Conservation (phyloP, 1,140 invertebrate species). For the Bombus breviceps region DNA sequence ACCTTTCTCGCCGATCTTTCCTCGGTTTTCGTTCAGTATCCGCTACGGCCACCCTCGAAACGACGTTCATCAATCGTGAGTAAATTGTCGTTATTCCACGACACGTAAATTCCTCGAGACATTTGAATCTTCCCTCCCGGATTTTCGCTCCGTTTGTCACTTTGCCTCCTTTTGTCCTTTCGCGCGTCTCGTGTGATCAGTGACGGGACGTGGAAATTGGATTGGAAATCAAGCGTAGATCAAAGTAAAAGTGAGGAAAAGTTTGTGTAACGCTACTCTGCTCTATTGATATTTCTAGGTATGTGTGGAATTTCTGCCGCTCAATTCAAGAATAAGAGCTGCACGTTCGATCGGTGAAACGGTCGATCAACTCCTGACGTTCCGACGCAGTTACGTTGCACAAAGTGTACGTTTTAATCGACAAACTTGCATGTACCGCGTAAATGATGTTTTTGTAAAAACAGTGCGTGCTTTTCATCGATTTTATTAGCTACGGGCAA, state of each 20-base stretch:
- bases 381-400: not conserved
- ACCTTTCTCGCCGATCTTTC: constrained; percentile 40
- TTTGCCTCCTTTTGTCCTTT: no score
- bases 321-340: not conserved
- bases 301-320: not conserved
- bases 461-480: not conserved
- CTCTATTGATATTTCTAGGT: no score
- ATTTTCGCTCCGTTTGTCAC: not conserved
- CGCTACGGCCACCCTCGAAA: not conserved
- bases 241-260: not conserved
- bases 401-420: not conserved
- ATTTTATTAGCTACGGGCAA: no score
- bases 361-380: not conserved
- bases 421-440: no score
- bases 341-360: not conserved
- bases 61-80: constrained; percentile 26
- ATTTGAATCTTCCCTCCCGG: no score
- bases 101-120: no score
- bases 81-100: not conserved
- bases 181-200: not conserved
- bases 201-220: not conserved
- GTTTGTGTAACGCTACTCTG: no score
- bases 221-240: not conserved
- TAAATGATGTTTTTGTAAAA: not conserved
- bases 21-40: not conserved